Evolutionary conservation across 2,888 invertebrate genomes (phyloP), one percentile per base, ranked within the genome.

Genomic region (Dryobota labecula): DNA sequence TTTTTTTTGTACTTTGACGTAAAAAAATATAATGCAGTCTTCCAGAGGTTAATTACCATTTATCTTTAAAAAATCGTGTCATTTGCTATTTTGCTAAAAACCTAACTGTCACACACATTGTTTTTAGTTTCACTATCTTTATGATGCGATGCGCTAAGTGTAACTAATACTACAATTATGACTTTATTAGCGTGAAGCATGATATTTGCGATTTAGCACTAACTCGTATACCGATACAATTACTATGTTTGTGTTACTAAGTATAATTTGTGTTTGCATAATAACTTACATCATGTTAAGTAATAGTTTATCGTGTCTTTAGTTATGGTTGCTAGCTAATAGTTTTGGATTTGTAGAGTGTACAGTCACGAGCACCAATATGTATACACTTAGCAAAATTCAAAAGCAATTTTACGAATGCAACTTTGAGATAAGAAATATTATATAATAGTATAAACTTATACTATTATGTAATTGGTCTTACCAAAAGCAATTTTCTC

Each of bases 251-350:
- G 30, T 78, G 58, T 49, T 6, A 49, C 43, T 43, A 41, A 47
- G 7, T 27, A 58, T 41, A 45, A 54, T 45, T 58, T 63, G 30
- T 78, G 73, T 79, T 60, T 65, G 30, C 56, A 45, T 65, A 65
- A 61, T 65, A 61, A 36, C 20, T 75, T 63, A 62, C n/a, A 58
- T n/a, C 57, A 78, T 51, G 45, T 30, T 54, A 43, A 58, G 27
- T 62, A 63, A 61, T 57, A n/a, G 62, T 58, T 64, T 61, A 73
- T 38, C 53, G 5, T 38, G 18, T 64, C 15, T 58, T 56, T n/a
- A 45, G 0, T 41, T 38, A 43, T 60, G 27, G 36, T 36, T 36
- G 33, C 20, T 7, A 38, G 30, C 20, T 45, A 51, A 64, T 18
- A 47, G 33, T 18, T 30, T 15, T 3, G 5, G 8, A 47, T 68